phyloP scores from a whole-genome alignment of 2,113 vertebrate species.

The Polypterus senegalus region DNA sequence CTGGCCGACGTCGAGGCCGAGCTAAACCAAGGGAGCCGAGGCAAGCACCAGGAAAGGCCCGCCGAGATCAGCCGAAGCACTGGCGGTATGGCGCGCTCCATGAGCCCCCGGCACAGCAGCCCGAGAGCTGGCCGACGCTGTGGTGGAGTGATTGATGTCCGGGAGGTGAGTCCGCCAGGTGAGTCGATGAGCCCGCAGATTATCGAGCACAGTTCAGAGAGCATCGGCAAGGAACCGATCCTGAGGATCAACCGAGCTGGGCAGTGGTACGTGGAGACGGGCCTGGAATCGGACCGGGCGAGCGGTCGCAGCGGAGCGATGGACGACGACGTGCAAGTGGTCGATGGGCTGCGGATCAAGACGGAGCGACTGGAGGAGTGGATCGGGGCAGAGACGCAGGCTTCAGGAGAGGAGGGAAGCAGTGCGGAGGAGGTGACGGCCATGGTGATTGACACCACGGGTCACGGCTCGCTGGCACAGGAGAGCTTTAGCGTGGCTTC shows the following conservation, averaged over 20 bases:
- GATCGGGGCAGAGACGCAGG: slow-evolving; percentile 74
- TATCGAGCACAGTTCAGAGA: slow-evolving; percentile 65
- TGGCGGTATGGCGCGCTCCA: slow-evolving; percentile 44
- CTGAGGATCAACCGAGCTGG: slow-evolving; percentile 87
- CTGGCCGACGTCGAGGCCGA: slow-evolving; percentile 74
- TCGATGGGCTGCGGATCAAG: slow-evolving; percentile 79
- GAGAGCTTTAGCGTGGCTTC: slow-evolving; percentile 53
- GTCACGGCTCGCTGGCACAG: slow-evolving; percentile 63
- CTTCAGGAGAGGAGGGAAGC: slow-evolving; percentile 74
- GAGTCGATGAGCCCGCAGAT: slow-evolving; percentile 79
- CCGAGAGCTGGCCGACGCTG: slow-evolving; percentile 52
- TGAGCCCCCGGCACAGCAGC: slow-evolving; percentile 53
- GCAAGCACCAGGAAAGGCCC: slow-evolving; percentile 49
- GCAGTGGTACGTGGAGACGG: slow-evolving; percentile 91
- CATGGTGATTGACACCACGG: slow-evolving; percentile 84
- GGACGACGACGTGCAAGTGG: slow-evolving; percentile 58
- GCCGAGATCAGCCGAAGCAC: slow-evolving; percentile 29
- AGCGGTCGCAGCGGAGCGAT: slow-evolving; percentile 54
- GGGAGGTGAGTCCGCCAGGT: slow-evolving; percentile 67
- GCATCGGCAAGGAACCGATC: slow-evolving; percentile 69
- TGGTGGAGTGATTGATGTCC: slow-evolving; percentile 54
- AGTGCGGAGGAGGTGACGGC: slow-evolving; percentile 72
- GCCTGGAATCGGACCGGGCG: slow-evolving; percentile 54
- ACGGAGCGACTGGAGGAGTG: slow-evolving; percentile 86
- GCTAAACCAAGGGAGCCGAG: slow-evolving; percentile 52